Base-by-base conservation (phyloP, 2,888 invertebrate genomes). In the Eubasilissa splendida region DNA sequence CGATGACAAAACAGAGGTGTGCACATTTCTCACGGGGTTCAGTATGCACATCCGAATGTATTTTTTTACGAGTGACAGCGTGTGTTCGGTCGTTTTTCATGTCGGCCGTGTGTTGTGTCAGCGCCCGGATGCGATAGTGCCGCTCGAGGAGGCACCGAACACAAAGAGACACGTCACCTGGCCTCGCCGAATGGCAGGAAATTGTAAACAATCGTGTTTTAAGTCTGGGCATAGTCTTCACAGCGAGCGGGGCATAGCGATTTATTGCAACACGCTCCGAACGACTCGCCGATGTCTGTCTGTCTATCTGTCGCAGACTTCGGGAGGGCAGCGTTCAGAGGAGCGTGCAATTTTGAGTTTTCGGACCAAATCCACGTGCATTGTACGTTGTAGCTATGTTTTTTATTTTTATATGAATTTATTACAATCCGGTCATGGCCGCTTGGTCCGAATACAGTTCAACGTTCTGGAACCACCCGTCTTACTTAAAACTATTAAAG, bases 111-210 rank as follows among this genome's bases (percentile, higher is more conserved):
- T n/a, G 66, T 77, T 70, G 70, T 77, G 77, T 70, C 33, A 53
- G 31, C 14, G 63, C 54, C 78, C 78, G 78, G 78, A 78, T 78
- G 63, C 73, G 78, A 78, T 73, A 73, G 78, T 78, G 63, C 71
- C 73, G 78, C 33, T 33, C 60, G 70, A 31, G 22, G 52, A 70
- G 70, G 31, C 22, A 53, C 9, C 11, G 14, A 52, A 14, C 14
- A 68, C 54, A 53, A 22, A 31, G 53, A 7, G 22, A 12, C 53
- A 12, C 53, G 14, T 53, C 70, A 70, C 70, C 70, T 70, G 54
- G 70, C 70, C 54, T 11, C 53, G 14, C 8, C 31, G 70, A 12
- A 22, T 14, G 14, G 54, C 70, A 9, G 53, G 70, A 53, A 70
- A 70, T 54, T 58, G 11, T 54, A n/a, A 70, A 54, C 70, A 54